Base-by-base conservation (phyloP, 1,140 invertebrate species). In the Temnothorax curvispinosus region DNA sequence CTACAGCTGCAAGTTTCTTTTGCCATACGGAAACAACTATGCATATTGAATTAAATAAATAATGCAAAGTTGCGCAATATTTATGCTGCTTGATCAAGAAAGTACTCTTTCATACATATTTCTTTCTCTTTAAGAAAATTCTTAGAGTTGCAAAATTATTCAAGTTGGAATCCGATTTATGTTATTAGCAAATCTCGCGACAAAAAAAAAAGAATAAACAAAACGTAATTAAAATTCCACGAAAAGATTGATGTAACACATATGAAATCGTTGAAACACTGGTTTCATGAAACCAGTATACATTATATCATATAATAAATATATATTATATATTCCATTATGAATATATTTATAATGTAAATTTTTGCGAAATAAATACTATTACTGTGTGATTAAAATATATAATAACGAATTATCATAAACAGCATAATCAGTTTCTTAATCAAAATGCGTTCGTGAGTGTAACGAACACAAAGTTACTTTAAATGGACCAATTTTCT, bases 341-440 rank as follows among this genome's bases (percentile, higher is more conserved):
- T 27, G 27, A 27, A 27, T 27, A 27, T 27, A 27, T 27, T 27
- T 27, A 27, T 27, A 27, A 27, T 27, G 27, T 82, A 58, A 74
- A 84, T 41, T 75, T 32, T 21, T 27, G 47, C 35, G 44, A 47
- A 84, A 74, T 56, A 72, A 74, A 72, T 74, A 32, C 69, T 60
- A 74, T 84, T 84, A 75, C 41, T n/a, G 80, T 38, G 7, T 75
- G 54, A 84, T 84, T 84, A 84, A 84, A 84, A 50, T 74, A n/a
- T n/a, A n/a, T n/a, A 84, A 84, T 74, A 82, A 60, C 32, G 13
- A 35, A 84, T 84, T 84, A 84, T 71, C 27, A 62, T 74, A 74
- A 74, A 84, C 32, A 50, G 54, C 38, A 75, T 60, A 75, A 84
- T 84, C 54, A 60, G 6, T 84, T 84, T 84, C 74, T 84, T 84